phyloP scores from a whole-genome alignment of 2,888 invertebrate genomes.

The Coleophora flavipennella region DNA sequence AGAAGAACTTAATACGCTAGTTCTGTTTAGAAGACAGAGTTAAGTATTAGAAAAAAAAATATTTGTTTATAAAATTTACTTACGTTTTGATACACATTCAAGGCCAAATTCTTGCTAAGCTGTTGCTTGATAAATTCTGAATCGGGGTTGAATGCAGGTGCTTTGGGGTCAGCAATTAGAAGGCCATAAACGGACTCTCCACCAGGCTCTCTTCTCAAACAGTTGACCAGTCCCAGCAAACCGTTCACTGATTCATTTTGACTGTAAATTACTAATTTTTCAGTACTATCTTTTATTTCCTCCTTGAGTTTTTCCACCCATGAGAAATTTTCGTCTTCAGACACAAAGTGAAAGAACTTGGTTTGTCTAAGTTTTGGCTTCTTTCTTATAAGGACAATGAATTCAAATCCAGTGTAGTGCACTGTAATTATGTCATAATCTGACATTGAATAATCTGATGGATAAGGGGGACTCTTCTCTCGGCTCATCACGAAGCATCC shows the following conservation, averaged over 20 bases:
- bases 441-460: conserved; percentile 43
- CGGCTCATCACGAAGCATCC: conserved; percentile 75
- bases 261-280: conserved; percentile 76
- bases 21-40: too few relatives aligned
- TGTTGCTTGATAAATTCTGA: conserved; percentile 78
- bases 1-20: too few relatives aligned
- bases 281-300: conserved; percentile 40
- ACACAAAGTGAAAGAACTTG: conserved; percentile 56
- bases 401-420: conserved; percentile 62
- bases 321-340: conserved; percentile 45
- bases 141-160: conserved; percentile 76
- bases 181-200: conserved; percentile 76
- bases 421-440: conserved; percentile 59
- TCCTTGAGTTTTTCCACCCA: conserved; percentile 70
- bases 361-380: conserved; percentile 50
- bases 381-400: conserved; percentile 68
- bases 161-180: conserved; percentile 74
- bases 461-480: conserved; percentile 65
- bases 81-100: conserved; percentile 82
- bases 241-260: conserved; percentile 82
- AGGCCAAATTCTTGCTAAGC: conserved; percentile 79
- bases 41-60: too few relatives aligned
- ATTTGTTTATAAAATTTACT: too few relatives aligned
- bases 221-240: conserved; percentile 91
- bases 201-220: conserved; percentile 85